Conservation (phyloP, 2,888 invertebrate species). For the Cosmopolites sordidus region DNA sequence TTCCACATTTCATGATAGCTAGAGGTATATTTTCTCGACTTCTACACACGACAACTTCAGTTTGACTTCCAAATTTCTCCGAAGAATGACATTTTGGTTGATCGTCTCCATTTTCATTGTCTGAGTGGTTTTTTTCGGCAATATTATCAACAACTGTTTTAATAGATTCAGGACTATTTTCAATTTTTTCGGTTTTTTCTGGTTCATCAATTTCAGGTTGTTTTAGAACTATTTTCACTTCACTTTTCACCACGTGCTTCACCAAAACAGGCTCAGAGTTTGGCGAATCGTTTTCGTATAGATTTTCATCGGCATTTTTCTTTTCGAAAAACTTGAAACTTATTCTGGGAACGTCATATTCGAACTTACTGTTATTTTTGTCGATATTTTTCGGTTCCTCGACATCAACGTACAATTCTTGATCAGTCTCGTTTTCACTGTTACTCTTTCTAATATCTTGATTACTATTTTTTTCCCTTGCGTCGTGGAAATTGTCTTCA, state of each 20-base stretch:
- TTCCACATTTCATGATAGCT: slow-evolving; percentile 41
- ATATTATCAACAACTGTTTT: background rate
- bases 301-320: slow-evolving; percentile 27
- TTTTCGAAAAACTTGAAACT: slow-evolving; percentile 47
- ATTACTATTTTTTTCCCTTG: slow-evolving; percentile 29
- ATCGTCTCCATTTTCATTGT: background rate
- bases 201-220: slow-evolving; percentile 23
- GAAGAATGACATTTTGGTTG: slow-evolving; percentile 26
- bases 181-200: slow-evolving; percentile 1
- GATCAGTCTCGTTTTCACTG: slow-evolving; percentile 30
- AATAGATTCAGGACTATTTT: slow-evolving; percentile 3
- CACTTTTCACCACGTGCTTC: slow-evolving; percentile 32
- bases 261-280: slow-evolving; percentile 26
- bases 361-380: slow-evolving; percentile 35
- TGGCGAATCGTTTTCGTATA: slow-evolving; percentile 32
- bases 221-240: slow-evolving; percentile 39
- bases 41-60: slow-evolving; percentile 29
- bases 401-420: slow-evolving; percentile 34
- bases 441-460: slow-evolving; percentile 7
- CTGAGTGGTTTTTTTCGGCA: background rate
- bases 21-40: slow-evolving; percentile 28
- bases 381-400: slow-evolving; percentile 31
- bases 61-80: slow-evolving; percentile 32
- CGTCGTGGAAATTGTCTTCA: slow-evolving; percentile 37
- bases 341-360: slow-evolving; percentile 47